These are phyloP conservation scores for Hyperopisus bebe DNA, from an alignment of 2,113 vertebrate species.

Conservation along the genomic window DNA sequence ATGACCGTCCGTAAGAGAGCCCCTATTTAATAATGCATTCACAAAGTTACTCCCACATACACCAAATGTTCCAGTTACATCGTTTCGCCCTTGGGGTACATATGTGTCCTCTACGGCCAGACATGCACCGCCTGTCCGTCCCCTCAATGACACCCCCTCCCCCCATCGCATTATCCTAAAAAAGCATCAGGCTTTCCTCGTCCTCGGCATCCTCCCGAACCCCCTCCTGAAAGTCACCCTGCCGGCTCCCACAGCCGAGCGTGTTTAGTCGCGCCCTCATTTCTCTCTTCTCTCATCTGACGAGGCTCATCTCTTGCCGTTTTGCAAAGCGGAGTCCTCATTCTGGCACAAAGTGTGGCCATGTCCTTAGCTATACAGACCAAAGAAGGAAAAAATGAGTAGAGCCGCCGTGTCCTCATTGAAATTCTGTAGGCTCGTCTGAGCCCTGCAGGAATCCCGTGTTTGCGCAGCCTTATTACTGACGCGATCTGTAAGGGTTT, in stretches of 20 bases:
- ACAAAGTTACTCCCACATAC: background rate
- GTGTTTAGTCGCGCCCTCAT: background rate
- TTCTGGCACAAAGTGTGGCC: background rate
- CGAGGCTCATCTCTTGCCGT: background rate
- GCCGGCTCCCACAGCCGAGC: background rate
- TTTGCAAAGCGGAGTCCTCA: background rate
- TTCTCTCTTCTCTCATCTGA: background rate
- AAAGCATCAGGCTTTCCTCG: background rate
- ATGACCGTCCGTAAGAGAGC: background rate
- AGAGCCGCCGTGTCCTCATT: constrained; percentile 11
- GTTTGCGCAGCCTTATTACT: background rate
- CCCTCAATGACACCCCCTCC: background rate
- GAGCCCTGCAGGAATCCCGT: constrained; percentile 6
- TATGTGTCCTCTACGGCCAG: constrained; percentile 12
- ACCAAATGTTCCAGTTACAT: background rate
- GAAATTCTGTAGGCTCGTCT: constrained; percentile 8
- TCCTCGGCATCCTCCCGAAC: background rate
- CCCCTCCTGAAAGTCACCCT: constrained; percentile 1
- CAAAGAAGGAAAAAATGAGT: background rate
- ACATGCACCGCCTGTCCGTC: constrained; percentile 8
- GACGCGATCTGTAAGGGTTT: background rate
- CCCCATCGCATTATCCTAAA: background rate
- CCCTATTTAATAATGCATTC: background rate
- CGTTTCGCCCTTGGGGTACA: background rate
- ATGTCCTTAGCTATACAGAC: background rate